These are phyloP conservation scores for Tamandua tetradactyla DNA, from an alignment of 2,797 vertebrate genomes.

Conservation along the genomic window DNA sequence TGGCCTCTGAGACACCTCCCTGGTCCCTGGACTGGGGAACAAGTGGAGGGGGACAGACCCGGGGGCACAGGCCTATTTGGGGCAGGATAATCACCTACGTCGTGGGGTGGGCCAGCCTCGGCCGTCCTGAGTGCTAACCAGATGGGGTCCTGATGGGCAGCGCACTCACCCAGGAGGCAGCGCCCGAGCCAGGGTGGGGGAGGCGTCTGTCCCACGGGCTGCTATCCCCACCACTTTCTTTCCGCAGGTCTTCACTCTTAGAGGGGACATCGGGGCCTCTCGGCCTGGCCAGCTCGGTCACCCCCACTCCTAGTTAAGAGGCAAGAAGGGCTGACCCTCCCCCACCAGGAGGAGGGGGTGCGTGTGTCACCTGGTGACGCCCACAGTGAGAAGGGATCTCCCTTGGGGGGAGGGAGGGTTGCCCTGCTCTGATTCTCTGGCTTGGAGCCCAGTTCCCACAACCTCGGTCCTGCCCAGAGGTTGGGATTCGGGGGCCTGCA, in stretches of 20 bases:
- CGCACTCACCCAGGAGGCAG: not conserved
- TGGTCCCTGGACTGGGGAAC: fast-evolving
- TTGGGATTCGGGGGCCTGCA: not conserved
- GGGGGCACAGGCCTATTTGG: not conserved
- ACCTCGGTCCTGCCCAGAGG: fast-evolving
- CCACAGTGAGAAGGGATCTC: fast-evolving
- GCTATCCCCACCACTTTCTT: not conserved
- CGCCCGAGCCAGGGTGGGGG: fast-evolving
- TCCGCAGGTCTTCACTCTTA: conserved; percentile 35
- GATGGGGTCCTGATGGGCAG: no score
- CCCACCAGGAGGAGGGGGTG: not conserved
- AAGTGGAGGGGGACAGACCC: not conserved
- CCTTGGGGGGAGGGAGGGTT: fast-evolving
- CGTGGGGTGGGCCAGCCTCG: no score
- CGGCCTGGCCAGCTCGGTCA: not conserved
- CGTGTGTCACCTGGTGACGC: fast-evolving
- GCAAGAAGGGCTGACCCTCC: not conserved
- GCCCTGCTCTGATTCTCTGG: not conserved
- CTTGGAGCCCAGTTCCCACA: not conserved
- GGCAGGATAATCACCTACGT: not conserved
- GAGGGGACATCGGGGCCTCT: not conserved
- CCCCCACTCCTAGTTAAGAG: not conserved
- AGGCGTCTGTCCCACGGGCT: fast-evolving
- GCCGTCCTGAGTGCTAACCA: not conserved
- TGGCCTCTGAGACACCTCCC: not conserved